Base-by-base conservation (phyloP, 2,797 vertebrate genomes). In the Pangasius krempfi region DNA sequence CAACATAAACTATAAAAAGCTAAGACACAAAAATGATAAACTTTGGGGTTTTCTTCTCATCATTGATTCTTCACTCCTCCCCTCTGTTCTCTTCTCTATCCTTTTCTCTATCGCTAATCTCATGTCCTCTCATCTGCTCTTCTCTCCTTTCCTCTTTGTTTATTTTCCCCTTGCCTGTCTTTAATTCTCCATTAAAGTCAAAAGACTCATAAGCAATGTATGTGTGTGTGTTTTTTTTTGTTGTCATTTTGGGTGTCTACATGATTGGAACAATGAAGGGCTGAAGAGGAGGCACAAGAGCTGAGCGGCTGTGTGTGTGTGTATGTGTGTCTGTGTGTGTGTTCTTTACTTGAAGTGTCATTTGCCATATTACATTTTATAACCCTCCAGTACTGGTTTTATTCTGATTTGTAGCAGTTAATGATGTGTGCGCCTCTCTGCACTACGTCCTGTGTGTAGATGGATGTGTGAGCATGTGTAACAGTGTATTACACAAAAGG, bases 221-320 rank as follows among this genome's bases (percentile, higher is more conserved):
- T 27, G 30, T 79, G 6, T 54, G 1, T 44, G 2, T 37, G 5
- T 33, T 20, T 8, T 7, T 73, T 22, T 10, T 73, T 25, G 37
- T 73, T 25, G 37, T 73, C 20, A 75, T 47, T 75, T 47, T 27
- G 12, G 73, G 44, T n/a, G 44, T 47, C 20, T 27, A 47, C 22
- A n/a, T 76, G 44, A 8, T 18, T 70, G 33, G 68, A 37, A 18
- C 16, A 70, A 18, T 2, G 4, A 73, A 44, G 8, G 5, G 25
- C 22, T 47, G 44, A 75, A 25, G 8, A 27, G 9, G 40, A 75
- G 25, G 44, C 8, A 75, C 40, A 75, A 75, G 25, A 75, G 40
- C 33, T 66, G 64, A 30, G 64, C n/a, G 30, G 64, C 27, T 78
- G 22, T 76, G 73, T 76, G 22, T 76, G 73, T 76, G 73, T 76